Evolutionary conservation across 2,888 invertebrate genomes (phyloP).

Genomic region (Drosophila hamatofila): DNA sequence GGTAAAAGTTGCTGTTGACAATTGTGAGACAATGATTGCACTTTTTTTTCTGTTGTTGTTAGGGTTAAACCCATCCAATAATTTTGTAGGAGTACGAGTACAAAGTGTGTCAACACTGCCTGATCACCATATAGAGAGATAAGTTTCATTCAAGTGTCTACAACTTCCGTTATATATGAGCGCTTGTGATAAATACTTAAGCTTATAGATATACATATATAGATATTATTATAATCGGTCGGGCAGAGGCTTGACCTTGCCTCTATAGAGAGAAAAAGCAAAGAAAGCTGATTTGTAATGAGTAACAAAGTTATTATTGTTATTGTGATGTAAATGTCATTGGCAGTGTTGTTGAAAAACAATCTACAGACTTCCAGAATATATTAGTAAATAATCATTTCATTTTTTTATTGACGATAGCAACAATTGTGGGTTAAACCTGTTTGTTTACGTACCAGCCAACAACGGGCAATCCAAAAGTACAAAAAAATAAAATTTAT

Average conservation of each 20-base stretch:
- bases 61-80: constrained; percentile 51
- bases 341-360: constrained; percentile 46
- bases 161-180: constrained; percentile 55
- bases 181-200: constrained; percentile 21
- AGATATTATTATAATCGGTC: constrained; percentile 30
- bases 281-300: constrained; percentile 26
- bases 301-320: constrained; percentile 44
- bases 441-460: constrained; percentile 44
- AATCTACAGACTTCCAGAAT: constrained; percentile 40
- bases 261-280: not conserved
- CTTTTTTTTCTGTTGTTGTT: constrained; percentile 2
- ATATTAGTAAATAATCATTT: constrained; percentile 39
- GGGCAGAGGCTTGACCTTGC: constrained; percentile 45
- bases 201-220: not conserved
- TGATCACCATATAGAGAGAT: constrained; percentile 21
- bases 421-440: constrained; percentile 55
- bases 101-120: constrained; percentile 36
- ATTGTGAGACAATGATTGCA: constrained; percentile 35
- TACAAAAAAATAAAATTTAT: constrained; percentile 25
- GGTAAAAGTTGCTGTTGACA: constrained; percentile 59
- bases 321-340: constrained; percentile 54
- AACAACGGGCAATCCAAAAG: constrained; percentile 10
- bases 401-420: constrained; percentile 44
- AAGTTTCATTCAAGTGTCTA: constrained; percentile 23
- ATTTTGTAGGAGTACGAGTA: constrained; percentile 22